Evolutionary conservation across 1,140 invertebrate species (phyloP), one percentile per base, ranked within the genome.

Genomic region (Anagrus nilaparvatae): DNA sequence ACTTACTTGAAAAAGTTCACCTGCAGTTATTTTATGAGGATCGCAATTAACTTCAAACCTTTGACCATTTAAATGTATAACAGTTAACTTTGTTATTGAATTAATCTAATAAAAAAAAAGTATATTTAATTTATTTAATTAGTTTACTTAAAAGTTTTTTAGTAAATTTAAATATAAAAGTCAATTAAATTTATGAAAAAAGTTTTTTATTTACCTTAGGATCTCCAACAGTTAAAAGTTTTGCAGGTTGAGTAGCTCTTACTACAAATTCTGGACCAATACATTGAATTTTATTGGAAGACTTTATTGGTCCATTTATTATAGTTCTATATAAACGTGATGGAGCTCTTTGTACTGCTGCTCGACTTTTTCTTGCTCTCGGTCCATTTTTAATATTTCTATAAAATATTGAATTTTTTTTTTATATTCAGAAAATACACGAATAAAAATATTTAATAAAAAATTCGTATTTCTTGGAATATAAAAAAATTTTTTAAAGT

Each of bases 1-100:
- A 53, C 51, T 66, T 61, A 76, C 75, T 67, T 78, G 75, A 56
- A 84, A 82, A 32, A 83, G 59, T 59, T 82, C 73, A n/a, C 76
- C 76, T 10, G 80, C 77, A 24, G 79, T 85, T 16, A 80, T 76
- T 42, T 71, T 74, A 49, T 74, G 75, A 16, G 81, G 75, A 62
- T 86, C 81, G 61, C 84, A 85, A 3, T 73, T 59, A 0, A 84
- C 73, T 54, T 87, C 77, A 14, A 86, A 55, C 54, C 76, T 81
- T 62, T 86, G 81, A 2, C 84, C 84, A 56, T 80, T 84, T 20
- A 89, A 59, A 42, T 86, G 67, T 45, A 87, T 78, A 5, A 87
- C 77, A 19, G 78, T 77, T 30, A 87, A 65, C 37, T 58, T 65
- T 45, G 58, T 68, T 44, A 57, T 60, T 25, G 55, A 54, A 3